Evolutionary conservation across 1,140 invertebrate species (phyloP).

Genomic region (Apolygus lucorum): DNA sequence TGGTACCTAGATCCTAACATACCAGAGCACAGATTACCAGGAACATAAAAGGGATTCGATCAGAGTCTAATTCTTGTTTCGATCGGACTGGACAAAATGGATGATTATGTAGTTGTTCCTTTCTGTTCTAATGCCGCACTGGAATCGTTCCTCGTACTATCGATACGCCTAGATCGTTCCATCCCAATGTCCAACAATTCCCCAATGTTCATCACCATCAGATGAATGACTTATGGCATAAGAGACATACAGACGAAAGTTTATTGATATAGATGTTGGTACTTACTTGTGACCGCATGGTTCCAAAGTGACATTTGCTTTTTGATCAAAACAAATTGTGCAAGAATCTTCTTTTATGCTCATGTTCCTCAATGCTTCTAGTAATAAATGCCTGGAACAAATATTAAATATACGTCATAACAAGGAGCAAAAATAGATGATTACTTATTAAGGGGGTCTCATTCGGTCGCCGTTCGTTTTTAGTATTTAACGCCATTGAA

Average conservation of each 20-base stretch:
- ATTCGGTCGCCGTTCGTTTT: no score
- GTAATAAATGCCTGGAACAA: conserved; percentile 56
- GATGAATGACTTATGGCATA: background rate
- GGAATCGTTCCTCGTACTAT: background rate
- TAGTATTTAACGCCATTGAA: no score
- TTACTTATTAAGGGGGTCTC: no score
- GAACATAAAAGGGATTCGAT: no score
- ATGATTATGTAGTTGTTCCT: no score
- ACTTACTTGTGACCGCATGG: conserved; percentile 73
- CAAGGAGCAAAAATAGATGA: background rate
- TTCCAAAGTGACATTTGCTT: conserved; percentile 59
- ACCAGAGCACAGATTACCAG: no score
- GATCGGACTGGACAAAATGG: no score
- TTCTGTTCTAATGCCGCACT: background rate
- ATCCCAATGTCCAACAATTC: no score
- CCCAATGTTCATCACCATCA: background rate
- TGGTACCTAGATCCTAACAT: no score
- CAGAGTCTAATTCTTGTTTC: no score
- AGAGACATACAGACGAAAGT: background rate
- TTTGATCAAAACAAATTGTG: conserved; percentile 76
- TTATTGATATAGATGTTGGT: conserved; percentile 20
- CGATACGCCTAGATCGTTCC: background rate
- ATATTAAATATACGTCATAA: background rate
- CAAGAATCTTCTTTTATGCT: conserved; percentile 78
- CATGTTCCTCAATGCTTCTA: conserved; percentile 61